These are phyloP conservation scores for Antidorcas marsupialis DNA, from an alignment of 2,113 vertebrate genomes.

Conservation along the genomic window DNA sequence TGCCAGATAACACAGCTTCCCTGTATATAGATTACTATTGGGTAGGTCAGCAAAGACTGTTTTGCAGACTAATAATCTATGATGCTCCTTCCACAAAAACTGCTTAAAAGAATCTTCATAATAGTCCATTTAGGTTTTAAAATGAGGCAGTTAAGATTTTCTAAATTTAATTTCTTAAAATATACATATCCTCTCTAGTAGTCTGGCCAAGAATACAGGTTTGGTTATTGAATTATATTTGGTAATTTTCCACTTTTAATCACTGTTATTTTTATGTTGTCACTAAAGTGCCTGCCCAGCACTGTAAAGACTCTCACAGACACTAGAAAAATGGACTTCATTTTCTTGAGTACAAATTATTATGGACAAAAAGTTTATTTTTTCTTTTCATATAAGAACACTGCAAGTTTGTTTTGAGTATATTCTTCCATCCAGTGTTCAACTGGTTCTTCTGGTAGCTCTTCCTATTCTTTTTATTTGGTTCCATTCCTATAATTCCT, in stretches of 20 bases:
- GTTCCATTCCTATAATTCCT: slow-evolving; percentile 33
- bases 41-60: slow-evolving; percentile 8
- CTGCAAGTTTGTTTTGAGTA: background rate
- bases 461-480: background rate
- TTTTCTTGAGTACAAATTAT: slow-evolving; percentile 32
- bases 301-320: slow-evolving; percentile 50
- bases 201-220: slow-evolving; percentile 31
- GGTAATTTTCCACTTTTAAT: slow-evolving; percentile 45
- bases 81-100: slow-evolving; percentile 38
- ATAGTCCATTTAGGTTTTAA: slow-evolving; percentile 27
- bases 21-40: slow-evolving; percentile 29
- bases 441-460: slow-evolving; percentile 23
- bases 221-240: slow-evolving; percentile 47
- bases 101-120: slow-evolving; percentile 8
- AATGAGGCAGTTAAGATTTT: slow-evolving; percentile 22
- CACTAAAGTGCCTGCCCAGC: slow-evolving; percentile 69
- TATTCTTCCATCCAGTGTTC: background rate
- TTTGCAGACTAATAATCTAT: slow-evolving; percentile 22
- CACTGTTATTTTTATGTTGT: slow-evolving; percentile 54
- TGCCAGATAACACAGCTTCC: slow-evolving; percentile 8
- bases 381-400: background rate
- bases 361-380: background rate
- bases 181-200: background rate
- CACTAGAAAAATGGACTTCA: slow-evolving; percentile 1
- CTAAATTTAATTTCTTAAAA: slow-evolving; percentile 35